These are phyloP conservation scores for Phaethon lepturus DNA, from an alignment of 2,113 vertebrate species.

Conservation along the genomic window DNA sequence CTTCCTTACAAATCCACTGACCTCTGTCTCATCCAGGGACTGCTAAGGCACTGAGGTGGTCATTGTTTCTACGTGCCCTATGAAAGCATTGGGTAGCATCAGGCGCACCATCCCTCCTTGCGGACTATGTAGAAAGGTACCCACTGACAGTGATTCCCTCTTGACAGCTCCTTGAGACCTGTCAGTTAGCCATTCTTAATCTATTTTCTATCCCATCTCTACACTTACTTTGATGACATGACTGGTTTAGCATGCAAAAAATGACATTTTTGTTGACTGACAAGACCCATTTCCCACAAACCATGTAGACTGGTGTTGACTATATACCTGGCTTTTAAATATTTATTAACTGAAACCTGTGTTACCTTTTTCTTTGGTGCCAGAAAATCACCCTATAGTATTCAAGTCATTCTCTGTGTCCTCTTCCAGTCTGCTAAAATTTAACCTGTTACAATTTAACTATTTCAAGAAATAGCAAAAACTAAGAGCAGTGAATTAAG, in stretches of 20 bases:
- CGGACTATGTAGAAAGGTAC: neutral
- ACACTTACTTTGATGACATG: neutral
- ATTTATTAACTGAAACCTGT: neutral
- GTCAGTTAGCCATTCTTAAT: neutral
- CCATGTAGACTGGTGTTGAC: neutral
- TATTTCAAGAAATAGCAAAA: neutral
- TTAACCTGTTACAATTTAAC: neutral
- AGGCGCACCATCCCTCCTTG: neutral
- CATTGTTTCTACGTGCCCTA: neutral
- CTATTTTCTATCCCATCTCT: neutral
- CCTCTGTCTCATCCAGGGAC: neutral
- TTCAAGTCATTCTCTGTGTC: neutral
- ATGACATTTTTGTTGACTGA: neutral
- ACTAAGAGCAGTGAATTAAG: neutral
- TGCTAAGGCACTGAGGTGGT: neutral
- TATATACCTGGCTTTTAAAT: neutral
- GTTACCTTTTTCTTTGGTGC: neutral
- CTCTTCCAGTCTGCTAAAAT: neutral
- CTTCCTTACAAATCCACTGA: neutral
- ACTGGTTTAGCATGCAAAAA: slow-evolving; percentile 10
- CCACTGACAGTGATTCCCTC: neutral
- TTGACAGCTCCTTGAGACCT: neutral
- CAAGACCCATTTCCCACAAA: neutral
- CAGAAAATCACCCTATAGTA: neutral
- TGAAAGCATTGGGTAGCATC: neutral